Evolutionary conservation across 2,113 vertebrate genomes (phyloP), one percentile per base, ranked within the genome.

Genomic region (Eonycteris spelaea): DNA sequence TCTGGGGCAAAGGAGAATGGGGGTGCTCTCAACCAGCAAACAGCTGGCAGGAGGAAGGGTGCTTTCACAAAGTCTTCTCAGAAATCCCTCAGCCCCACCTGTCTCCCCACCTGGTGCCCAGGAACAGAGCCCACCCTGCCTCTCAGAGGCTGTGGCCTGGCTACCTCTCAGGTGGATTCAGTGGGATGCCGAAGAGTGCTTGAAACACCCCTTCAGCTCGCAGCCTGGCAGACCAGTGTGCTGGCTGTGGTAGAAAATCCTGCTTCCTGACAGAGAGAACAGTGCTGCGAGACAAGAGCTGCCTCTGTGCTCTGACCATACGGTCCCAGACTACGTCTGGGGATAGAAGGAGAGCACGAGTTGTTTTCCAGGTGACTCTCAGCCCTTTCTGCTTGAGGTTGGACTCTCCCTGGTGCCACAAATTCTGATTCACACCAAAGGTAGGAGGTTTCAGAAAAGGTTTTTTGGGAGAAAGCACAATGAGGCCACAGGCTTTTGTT

Each of bases 271-370:
- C 86, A 65, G 33, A 48, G 75, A 70, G 33, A 21, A 7, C n/a
- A 38, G 0, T 26, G 2, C 40, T 11, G 7, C 2, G 67, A 88
- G 86, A 68, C 70, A 48, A 30, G 6, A 38, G 28, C 30, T 74
- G 21, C 30, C 57, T 65, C 45, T 65, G 51, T 48, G 59, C 28
- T 84, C 53, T 74, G 59, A 61, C 18, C 30, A 14, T 1, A 3
- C 0, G 21, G 28, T 22, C 48, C 6, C 59, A 55, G 43, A 43
- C 89, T 59, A 51, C 82, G 57, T 73, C 33, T 65, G 40, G 26
- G 21, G 21, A 38, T 11, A 35, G 43, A 16, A 68, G 5, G 24
- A 22, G 7, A 48, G 1, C 0, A 1, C 28, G 51, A 84, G 5
- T 24, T 16, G 3, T 33, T 90, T 88, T 80, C 67, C 30, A 38